Base-by-base conservation (phyloP, 2,113 vertebrate species). In the Clinocottus analis region DNA sequence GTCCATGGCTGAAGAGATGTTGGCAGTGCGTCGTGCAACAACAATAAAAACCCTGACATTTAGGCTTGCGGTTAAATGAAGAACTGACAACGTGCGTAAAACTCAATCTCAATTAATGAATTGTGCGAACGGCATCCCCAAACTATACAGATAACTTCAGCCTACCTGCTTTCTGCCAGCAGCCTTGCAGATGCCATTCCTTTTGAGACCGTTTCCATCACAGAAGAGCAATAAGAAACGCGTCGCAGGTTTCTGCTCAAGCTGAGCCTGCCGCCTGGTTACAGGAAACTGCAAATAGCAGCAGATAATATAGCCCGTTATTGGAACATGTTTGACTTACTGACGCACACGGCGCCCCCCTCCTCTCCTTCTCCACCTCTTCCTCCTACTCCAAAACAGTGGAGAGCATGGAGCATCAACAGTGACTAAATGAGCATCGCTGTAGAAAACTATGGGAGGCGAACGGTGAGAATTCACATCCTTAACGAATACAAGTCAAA, bases 251-350 rank as follows among this genome's bases (percentile, higher is more conserved):
- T 77, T 78, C 65, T 85, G 60, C 85, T 88, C 65, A 19, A 21
- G 77, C 85, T 83, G 77, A 67, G 78, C 64, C 82, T 75, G 78
- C 67, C 51, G 89, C 89, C 85, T 89, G 80, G 87, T 71, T 91
- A 91, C 88, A 88, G 90, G 74, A 80, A 81, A 89, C 90, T 88
- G 90, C 88, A 92, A 91, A 93, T 92, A 93, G 90, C 89, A 90
- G 90, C 89, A 91, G 81, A 91, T 90, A 84, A 88, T 90, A 77
- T 75, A 77, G 70, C 14, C 51, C 65, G 88, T 85, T 88, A 89
- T 78, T 90, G 85, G 85, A 91, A 90, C 89, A 91, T 90, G 88
- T 85, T 91, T 93, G 89, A 85, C 80, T 87, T 82, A 85, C 88
- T 93, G 92, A 93, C 88, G 92, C 86, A 90, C 85, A 69, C 83